A percentile compares a stretch with the other conserved stretches of the same genome.
phyloP scores from a whole-genome alignment of 2,888 invertebrate species.

The Leptinotarsa juncta region DNA sequence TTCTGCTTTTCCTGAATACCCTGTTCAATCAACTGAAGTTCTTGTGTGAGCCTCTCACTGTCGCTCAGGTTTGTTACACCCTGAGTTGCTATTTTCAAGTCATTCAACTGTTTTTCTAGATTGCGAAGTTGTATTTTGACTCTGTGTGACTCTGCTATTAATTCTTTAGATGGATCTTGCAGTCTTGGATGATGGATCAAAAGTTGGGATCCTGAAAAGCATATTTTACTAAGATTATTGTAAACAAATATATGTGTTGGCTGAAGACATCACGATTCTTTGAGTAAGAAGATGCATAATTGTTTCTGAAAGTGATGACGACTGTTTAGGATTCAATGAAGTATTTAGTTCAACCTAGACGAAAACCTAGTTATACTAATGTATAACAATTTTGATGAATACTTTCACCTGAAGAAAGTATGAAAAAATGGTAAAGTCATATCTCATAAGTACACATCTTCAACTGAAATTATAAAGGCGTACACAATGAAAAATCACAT shows the following conservation, averaged over 20 bases:
- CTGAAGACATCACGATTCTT: too few relatives aligned
- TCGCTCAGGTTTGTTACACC: constrained; percentile 68
- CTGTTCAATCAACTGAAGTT: constrained; percentile 72
- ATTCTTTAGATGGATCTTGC: constrained; percentile 64
- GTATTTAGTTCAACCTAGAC: too few relatives aligned
- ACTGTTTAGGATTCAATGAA: too few relatives aligned
- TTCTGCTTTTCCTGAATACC: constrained; percentile 74
- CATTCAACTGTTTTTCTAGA: constrained; percentile 73
- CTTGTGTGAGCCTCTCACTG: constrained; percentile 71
- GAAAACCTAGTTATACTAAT: too few relatives aligned
- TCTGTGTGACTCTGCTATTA: constrained; percentile 70
- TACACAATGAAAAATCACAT: too few relatives aligned
- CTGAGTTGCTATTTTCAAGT: constrained; percentile 70
- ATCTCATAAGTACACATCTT: too few relatives aligned
- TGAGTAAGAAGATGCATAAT: too few relatives aligned
- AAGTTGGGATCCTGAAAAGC: constrained; percentile 57
- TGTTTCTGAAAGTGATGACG: too few relatives aligned
- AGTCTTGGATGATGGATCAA: constrained; percentile 59
- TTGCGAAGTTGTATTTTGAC: constrained; percentile 72
- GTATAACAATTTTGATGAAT: too few relatives aligned
- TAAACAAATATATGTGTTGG: neutral
- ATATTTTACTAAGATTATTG: neutral
- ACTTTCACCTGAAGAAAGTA: too few relatives aligned
- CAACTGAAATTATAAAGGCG: too few relatives aligned
- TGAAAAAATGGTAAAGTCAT: too few relatives aligned